Base-by-base conservation (phyloP, 2,113 vertebrate genomes). In the Cygnus buccinator region DNA sequence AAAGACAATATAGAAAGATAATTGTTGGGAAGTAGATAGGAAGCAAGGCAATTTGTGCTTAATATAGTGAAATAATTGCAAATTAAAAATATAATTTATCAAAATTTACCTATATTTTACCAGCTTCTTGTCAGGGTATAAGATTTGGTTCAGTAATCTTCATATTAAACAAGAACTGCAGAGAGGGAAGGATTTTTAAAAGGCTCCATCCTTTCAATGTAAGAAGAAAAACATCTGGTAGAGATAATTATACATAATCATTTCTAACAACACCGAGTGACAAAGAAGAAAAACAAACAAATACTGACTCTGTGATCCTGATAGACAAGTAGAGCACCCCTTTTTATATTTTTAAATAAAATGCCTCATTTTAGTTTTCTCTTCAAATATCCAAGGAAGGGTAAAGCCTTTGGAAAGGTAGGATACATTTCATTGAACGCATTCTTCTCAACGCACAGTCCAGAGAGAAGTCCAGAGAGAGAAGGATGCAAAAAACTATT, bases 21-120 rank as follows among this genome's bases (percentile, higher is more conserved):
- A 96, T 70, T 87, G 68, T 87, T 89, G 75, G 48, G 50, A 92
- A 91, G 79, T 16, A 79, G 61, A 93, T 41, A 81, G 10, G 35
- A 82, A 96, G 44, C 33, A 21, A 79, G n/a, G 65, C 31, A 81
- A 90, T 81, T 68, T 76, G 54, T 71, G 9, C 50, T 78, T 93
- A 93, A 88, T 61, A 52, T 3, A 62, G 44, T 37, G 26, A 90
- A 89, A 89, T 66, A 71, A 76, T 17, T 83, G 29, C 35, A 85
- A 79, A 93, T 66, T 67, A 81, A 83, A 88, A 90, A 61, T 22
- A 11, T 6, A 52, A 78, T 54, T 93, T 79, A 43, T 81, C 46
- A 65, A 76, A 84, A 82, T 76, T 59, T 87, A 31, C 37, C 48
- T 82, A 23, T 68, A 75, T 75, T 73, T 35, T 35, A 35, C 35